Evolutionary conservation across 2,797 vertebrate species (phyloP).

Genomic region (Steatocranus sp.): DNA sequence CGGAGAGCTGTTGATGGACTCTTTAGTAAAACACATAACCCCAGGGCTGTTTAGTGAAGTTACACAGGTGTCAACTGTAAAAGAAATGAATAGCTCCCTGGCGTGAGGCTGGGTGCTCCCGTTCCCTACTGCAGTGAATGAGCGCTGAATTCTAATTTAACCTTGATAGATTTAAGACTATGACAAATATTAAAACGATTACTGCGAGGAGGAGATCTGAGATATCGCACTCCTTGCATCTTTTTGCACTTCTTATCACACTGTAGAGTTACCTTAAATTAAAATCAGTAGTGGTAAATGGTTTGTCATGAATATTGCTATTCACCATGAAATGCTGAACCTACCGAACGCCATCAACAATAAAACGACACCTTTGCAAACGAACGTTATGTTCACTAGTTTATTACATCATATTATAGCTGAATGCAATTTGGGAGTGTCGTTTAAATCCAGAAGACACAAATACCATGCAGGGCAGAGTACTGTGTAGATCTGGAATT

Average conservation of each 20-base stretch:
- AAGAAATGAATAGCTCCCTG: constrained; percentile 52
- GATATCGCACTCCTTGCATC: background rate
- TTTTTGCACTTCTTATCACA: background rate
- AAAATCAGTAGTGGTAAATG: background rate
- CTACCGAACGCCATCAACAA: background rate
- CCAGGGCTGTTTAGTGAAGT: constrained; percentile 32
- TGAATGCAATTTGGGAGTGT: background rate
- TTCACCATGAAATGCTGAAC: background rate
- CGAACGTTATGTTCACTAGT: background rate
- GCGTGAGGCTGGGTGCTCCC: constrained; percentile 1
- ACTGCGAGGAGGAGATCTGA: background rate
- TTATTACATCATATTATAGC: background rate
- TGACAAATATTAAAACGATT: constrained; percentile 12
- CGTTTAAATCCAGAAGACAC: background rate
- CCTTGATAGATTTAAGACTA: constrained; percentile 25
- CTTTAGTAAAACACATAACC: constrained; percentile 36
- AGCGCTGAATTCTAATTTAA: constrained; percentile 39
- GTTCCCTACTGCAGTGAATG: constrained; percentile 10
- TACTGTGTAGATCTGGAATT: background rate
- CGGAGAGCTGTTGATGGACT: constrained; percentile 24
- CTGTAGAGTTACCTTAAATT: background rate
- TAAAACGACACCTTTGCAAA: background rate
- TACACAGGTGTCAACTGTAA: constrained; percentile 48
- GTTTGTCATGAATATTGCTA: background rate
- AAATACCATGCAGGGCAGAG: background rate